Conservation (phyloP, 1,140 invertebrate species). For the Drosophila nasuta region DNA sequence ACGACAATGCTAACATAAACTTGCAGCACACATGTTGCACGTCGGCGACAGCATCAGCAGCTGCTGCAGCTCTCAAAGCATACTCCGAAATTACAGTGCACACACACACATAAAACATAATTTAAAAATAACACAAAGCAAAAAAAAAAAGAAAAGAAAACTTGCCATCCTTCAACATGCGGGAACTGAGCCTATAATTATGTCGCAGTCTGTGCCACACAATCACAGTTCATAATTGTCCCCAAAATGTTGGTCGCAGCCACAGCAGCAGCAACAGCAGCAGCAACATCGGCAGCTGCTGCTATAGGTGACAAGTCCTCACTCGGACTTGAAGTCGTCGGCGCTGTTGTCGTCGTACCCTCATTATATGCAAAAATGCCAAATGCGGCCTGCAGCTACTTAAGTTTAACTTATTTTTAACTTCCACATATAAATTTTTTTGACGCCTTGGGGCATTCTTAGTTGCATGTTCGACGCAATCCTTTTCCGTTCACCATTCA, state of each 20-base stretch:
- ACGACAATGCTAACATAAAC: constrained; percentile 38
- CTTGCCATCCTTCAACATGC: constrained; percentile 31
- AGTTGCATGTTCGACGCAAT: constrained; percentile 81
- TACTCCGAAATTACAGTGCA: constrained; percentile 49
- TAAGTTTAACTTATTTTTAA: constrained; percentile 83
- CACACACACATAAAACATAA: constrained; percentile 49
- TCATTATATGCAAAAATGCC: constrained; percentile 82
- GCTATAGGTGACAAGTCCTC: constrained; percentile 71
- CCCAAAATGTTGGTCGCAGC: constrained; percentile 55
- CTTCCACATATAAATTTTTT: constrained; percentile 70
- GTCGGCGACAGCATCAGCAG: constrained; percentile 34
- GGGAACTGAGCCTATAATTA: constrained; percentile 54
- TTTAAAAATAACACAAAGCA: constrained; percentile 58
- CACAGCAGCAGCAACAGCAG: neutral
- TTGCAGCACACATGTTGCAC: constrained; percentile 53
- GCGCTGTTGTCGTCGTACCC: constrained; percentile 47
- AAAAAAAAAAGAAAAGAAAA: constrained; percentile 8
- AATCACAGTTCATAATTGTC: constrained; percentile 77
- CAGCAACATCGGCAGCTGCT: constrained; percentile 22
- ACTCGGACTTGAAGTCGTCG: constrained; percentile 23
- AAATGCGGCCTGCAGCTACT: constrained; percentile 65
- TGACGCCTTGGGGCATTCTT: constrained; percentile 62
- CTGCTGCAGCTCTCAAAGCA: constrained; percentile 24
- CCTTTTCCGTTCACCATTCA: constrained; percentile 66
- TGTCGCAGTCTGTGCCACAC: constrained; percentile 38